Percentiles rank a stretch among this genome's conserved stretches.
phyloP scores from a whole-genome alignment of 1,140 invertebrate genomes.

The Sinonovacula constricta region DNA sequence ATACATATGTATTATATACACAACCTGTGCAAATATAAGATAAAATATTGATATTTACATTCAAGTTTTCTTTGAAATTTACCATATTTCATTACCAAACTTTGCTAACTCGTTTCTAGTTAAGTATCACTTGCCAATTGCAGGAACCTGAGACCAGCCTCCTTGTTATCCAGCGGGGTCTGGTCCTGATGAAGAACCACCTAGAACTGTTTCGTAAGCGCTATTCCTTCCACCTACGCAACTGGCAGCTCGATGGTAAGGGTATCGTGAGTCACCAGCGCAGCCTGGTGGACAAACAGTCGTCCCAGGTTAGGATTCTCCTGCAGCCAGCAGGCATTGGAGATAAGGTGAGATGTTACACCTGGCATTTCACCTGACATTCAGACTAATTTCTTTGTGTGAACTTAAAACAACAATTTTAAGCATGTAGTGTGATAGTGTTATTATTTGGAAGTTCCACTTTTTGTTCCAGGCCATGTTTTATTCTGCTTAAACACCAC shows the following conservation, averaged over 20 bases:
- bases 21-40: too few relatives aligned
- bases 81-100: background rate
- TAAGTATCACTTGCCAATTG: constrained; percentile 37
- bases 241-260: constrained; percentile 87
- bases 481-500: too few relatives aligned
- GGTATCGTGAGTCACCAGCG: constrained; percentile 86
- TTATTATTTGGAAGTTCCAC: too few relatives aligned
- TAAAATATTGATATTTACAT: too few relatives aligned
- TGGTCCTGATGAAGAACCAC: constrained; percentile 93
- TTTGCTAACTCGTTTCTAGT: background rate
- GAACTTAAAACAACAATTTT: too few relatives aligned
- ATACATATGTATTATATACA: too few relatives aligned
- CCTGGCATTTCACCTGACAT: too few relatives aligned
- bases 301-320: constrained; percentile 84
- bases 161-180: constrained; percentile 92
- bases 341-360: constrained; percentile 79
- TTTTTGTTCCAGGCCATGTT: too few relatives aligned
- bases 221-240: constrained; percentile 79
- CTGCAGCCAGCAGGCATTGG: constrained; percentile 92
- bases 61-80: too few relatives aligned
- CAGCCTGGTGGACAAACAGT: constrained; percentile 81
- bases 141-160: constrained; percentile 87
- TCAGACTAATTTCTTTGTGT: too few relatives aligned
- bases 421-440: too few relatives aligned
- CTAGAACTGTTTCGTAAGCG: constrained; percentile 93